Base-by-base conservation (phyloP, 2,797 vertebrate species). In the Macroramphosus scolopax region DNA sequence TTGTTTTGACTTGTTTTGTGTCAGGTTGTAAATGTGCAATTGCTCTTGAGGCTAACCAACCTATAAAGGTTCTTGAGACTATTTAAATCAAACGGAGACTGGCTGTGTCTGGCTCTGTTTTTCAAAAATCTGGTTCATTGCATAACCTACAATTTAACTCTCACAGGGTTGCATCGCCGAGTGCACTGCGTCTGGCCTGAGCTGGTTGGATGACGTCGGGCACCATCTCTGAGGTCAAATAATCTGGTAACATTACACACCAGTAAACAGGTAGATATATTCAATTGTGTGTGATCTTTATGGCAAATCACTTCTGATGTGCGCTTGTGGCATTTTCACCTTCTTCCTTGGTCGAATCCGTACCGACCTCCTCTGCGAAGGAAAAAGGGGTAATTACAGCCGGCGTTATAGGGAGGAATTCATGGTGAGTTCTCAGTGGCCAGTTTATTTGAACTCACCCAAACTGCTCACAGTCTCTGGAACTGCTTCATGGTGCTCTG, bases 111-210 rank as follows among this genome's bases (percentile, higher is more conserved):
- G 61, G 63, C 34, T 62, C 42, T 58, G 70, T 66, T 64, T 75
- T 61, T 59, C 34, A 47, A 40, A n/a, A 28, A n/a, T 8, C 41
- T 48, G 5, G 32, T 14, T 39, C 30, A 53, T 84, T 82, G 42
- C 68, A 50, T 58, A 84, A 85, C 74, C 52, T 50, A 36, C 65
- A 67, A 76, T 76, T 81, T 63, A 28, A 72, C 58, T 60, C 63
- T 62, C 17, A 35, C 40, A 17, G n/a, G n/a, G 35, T 50, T 48
- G 48, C 34, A 53, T 24, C 51, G 59, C 66, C 64, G 55, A 58
- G 15, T 43, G 45, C 37, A 55, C 63, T 67, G 69, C 70, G 68
- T 68, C 32, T 49, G 41, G 56, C 51, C 57, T 30, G 37, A 72
- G 73, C 67, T 78, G 74, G 74, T 69, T 63, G 24, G 17, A 29